Base-by-base conservation (phyloP, 1,140 invertebrate species). In the Anastatus disparis region DNA sequence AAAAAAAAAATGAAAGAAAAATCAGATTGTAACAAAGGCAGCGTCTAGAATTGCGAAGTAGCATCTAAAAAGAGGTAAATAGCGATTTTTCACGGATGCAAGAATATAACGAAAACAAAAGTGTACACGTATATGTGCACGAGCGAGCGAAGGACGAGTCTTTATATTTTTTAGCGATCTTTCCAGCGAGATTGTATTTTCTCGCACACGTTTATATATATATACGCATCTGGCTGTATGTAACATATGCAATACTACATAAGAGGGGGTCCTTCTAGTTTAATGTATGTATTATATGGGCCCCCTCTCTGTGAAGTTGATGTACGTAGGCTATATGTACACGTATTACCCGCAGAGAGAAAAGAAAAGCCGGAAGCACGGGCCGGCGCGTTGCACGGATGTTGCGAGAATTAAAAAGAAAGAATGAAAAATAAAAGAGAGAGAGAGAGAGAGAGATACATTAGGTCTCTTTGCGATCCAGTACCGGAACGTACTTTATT, bases 361-460 rank as follows among this genome's bases (percentile, higher is more conserved):
- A 70, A 58, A 80, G 80, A 74, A 77, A 77, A 81, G 77, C 78
- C 78, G 81, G 82, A 83, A 82, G 72, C 64, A 81, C 76, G 80
- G 78, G 71, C 77, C 75, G 73, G 44, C 73, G 78, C 74, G 68
- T 73, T 26, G 29, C 29, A 27, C 77, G 78, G 80, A 81, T 81
- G 77, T 83, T 79, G 76, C 79, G 77, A 74, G 74, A 17, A 52
- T 29, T n/a, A 35, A 40, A 0, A 1, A 1, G 46, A 58, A 56
- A 62, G 35, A 70, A n/a, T 35, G 29, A n/a, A n/a, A n/a, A n/a
- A n/a, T n/a, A n/a, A n/a, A n/a, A 63, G 50, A 63, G 63, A 81
- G 27, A 22, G 53, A 59, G 66, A 70, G 38, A 67, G 20, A 44
- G 44, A 67, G 46, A 66, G 69, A 79, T 75, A 76, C n/a, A 68